Percentiles rank a stretch among this genome's conserved stretches.
These are phyloP conservation scores for Brachionus sp. DNA, from an alignment of 1,140 invertebrate genomes.

Conservation along the genomic window DNA sequence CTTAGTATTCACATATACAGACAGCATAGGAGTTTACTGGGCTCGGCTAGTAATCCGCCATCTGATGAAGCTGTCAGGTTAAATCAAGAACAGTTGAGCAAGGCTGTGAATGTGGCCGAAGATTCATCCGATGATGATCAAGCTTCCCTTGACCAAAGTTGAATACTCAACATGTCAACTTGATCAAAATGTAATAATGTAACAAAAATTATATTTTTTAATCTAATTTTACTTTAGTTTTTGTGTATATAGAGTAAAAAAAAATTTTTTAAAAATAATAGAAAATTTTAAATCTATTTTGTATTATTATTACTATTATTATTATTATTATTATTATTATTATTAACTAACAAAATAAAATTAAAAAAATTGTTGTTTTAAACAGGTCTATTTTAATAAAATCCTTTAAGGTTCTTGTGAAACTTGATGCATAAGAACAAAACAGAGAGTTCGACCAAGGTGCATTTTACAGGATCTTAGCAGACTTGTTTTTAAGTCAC, in stretches of 20 bases:
- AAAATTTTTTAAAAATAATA: background rate
- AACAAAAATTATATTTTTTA: background rate
- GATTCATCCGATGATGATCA: background rate
- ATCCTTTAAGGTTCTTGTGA: too few relatives aligned
- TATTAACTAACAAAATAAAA: too few relatives aligned
- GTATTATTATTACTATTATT: background rate
- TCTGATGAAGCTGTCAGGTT: background rate
- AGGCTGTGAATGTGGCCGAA: background rate
- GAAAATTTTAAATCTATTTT: background rate
- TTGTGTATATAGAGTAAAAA: background rate
- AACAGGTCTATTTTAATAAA: too few relatives aligned
- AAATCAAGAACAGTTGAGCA: background rate
- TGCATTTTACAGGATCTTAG: too few relatives aligned
- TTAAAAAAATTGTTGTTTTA: too few relatives aligned
- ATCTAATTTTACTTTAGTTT: background rate
- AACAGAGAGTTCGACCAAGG: too few relatives aligned
- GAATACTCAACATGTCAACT: too few relatives aligned
- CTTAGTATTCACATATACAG: constrained; percentile 38
- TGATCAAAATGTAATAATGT: background rate
- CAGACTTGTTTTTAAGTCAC: too few relatives aligned
- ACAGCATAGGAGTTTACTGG: constrained; percentile 2
- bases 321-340: too few relatives aligned
- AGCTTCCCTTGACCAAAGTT: too few relatives aligned
- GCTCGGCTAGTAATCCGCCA: background rate
- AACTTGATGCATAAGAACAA: too few relatives aligned